A percentile compares a stretch with the other conserved stretches of the same genome.
Conservation (phyloP, 2,113 vertebrate genomes). For the Pelmatolapia mariae region DNA sequence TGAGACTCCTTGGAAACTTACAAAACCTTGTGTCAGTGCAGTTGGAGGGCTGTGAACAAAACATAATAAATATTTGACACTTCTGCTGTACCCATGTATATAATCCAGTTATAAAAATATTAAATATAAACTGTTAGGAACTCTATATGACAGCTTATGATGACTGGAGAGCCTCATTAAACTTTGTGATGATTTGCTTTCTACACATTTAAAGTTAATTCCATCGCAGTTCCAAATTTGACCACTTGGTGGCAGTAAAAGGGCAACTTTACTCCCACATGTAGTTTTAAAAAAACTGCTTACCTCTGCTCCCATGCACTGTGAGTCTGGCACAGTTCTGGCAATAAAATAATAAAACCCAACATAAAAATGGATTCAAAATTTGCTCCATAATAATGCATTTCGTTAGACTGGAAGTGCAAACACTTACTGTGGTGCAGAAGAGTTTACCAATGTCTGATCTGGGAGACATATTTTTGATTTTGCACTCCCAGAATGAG, state of each 20-base stretch:
- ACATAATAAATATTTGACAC: background rate
- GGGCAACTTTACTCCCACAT: background rate
- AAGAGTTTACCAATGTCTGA: background rate
- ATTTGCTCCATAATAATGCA: background rate
- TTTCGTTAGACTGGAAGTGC: background rate
- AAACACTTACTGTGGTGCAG: constrained; percentile 40
- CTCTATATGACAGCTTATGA: background rate
- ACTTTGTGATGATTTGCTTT: background rate
- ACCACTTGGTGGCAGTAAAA: constrained; percentile 8
- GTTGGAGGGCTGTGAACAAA: constrained; percentile 31
- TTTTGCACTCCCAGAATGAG: background rate
- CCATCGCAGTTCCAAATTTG: background rate
- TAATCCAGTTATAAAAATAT: background rate
- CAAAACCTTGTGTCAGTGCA: constrained; percentile 1
- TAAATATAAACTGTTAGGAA: background rate
- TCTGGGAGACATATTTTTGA: constrained; percentile 40
- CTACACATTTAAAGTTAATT: background rate
- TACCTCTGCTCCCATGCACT: background rate
- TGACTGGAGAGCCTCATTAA: background rate
- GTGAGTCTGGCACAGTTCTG: constrained; percentile 39
- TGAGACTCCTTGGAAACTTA: constrained; percentile 21
- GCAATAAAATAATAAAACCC: background rate
- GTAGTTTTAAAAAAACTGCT: background rate
- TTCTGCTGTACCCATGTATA: background rate
- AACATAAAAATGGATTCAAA: background rate